Evolutionary conservation across 2,113 vertebrate species (phyloP).

Genomic region (Pao palembangensis): DNA sequence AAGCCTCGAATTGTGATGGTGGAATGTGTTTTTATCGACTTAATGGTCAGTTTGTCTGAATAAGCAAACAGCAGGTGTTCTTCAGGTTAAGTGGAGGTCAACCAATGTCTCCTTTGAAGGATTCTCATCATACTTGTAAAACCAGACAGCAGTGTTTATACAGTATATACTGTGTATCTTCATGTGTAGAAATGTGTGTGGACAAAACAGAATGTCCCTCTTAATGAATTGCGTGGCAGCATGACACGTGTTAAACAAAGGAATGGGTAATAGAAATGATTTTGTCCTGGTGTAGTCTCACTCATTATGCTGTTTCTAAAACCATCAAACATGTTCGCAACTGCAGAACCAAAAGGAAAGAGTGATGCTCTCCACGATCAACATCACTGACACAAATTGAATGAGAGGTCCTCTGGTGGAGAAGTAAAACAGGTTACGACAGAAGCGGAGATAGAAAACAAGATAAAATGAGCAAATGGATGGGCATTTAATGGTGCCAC

Average conservation of each 20-base stretch:
- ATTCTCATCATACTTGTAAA: background rate
- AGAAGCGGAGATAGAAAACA: background rate
- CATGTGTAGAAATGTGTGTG: too few relatives aligned
- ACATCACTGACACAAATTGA: too few relatives aligned
- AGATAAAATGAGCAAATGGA: background rate
- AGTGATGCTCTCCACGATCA: too few relatives aligned
- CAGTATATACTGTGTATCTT: background rate
- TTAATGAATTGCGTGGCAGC: too few relatives aligned
- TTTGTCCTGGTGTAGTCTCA: too few relatives aligned
- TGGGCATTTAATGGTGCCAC: background rate
- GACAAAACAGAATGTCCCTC: too few relatives aligned
- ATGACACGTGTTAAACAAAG: too few relatives aligned
- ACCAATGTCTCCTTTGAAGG: background rate
- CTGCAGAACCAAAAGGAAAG: too few relatives aligned
- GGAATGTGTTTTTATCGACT: conserved; percentile 47
- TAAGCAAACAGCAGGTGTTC: conserved; percentile 15
- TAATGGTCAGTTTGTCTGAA: conserved; percentile 43
- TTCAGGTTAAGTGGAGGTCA: conserved; percentile 14
- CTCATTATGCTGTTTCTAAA: too few relatives aligned
- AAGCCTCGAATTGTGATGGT: too few relatives aligned
- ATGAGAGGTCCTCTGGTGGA: background rate
- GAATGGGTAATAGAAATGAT: too few relatives aligned
- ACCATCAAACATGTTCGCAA: too few relatives aligned
- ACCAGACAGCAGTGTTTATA: background rate
- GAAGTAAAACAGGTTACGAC: background rate